Evolutionary conservation across 64 coral and sea anemone genomes (phyloP).

Genomic region (Dendrophyllia cribrosa): DNA sequence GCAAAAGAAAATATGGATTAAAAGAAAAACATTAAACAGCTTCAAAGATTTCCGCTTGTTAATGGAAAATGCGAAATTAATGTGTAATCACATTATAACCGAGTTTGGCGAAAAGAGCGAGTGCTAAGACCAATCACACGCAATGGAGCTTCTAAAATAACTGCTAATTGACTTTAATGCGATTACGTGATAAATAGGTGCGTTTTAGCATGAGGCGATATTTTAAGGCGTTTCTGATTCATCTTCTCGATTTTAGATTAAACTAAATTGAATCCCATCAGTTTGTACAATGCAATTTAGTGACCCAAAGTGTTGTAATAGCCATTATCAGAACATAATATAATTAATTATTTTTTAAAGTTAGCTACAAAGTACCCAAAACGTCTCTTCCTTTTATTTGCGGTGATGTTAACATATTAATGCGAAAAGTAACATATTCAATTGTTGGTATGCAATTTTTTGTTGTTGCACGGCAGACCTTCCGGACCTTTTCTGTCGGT

Average conservation of each 20-base stretch:
- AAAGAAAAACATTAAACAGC: constrained; percentile 39
- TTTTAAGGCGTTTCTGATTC: not conserved
- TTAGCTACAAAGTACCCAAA: constrained; percentile 6
- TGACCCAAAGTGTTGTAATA: not conserved
- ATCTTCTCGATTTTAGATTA: not conserved
- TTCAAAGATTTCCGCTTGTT: constrained; percentile 47
- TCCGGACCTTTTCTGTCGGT: too few species aligned
- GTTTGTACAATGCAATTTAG: not conserved
- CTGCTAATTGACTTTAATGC: constrained; percentile 42
- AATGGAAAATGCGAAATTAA: constrained; percentile 62
- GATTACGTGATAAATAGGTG: constrained; percentile 23
- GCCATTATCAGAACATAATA: not conserved
- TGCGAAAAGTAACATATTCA: not conserved
- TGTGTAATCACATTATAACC: constrained; percentile 5
- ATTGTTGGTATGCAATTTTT: not conserved
- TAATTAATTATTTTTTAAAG: not conserved
- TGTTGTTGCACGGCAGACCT: too few species aligned
- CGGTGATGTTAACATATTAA: constrained; percentile 18
- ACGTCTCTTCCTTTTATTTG: not conserved
- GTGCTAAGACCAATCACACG: not conserved
- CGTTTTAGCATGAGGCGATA: not conserved
- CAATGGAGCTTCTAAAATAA: not conserved
- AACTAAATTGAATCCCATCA: not conserved
- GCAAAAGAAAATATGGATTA: constrained; percentile 29
- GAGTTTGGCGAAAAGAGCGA: not conserved